These are phyloP conservation scores for Luperina testacea DNA, from an alignment of 2,888 invertebrate genomes.

Conservation along the genomic window DNA sequence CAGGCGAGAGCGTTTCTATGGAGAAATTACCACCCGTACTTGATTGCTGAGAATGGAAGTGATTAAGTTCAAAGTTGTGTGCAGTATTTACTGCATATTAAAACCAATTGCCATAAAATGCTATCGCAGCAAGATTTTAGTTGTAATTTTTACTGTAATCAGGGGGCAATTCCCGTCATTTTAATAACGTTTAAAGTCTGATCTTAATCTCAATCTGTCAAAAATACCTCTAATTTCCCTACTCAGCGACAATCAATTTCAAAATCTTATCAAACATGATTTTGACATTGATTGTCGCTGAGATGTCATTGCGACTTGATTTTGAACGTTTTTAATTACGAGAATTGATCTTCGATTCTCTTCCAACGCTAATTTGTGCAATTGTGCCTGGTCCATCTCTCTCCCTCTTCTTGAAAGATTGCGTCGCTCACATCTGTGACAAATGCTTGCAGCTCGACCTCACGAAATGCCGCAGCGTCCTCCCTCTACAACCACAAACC, in stretches of 20 bases:
- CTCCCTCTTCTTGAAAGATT: conserved; percentile 28
- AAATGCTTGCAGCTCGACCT: conserved; percentile 51
- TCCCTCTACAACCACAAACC: conserved; percentile 15
- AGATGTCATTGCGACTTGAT: no score
- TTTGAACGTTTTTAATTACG: no score
- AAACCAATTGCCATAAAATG: background rate
- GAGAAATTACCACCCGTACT: background rate
- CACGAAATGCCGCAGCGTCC: conserved; percentile 55
- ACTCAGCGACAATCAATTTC: no score
- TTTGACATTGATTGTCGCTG: no score
- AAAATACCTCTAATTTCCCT: no score
- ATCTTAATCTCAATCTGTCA: no score
- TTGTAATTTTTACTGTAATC: background rate
- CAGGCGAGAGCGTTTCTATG: no score
- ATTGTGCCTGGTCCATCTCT: background rate
- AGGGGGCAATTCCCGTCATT: no score
- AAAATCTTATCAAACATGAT: no score
- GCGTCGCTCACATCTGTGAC: conserved; percentile 34
- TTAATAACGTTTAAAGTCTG: no score
- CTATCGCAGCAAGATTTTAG: background rate
- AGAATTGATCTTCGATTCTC: background rate
- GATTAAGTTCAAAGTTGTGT: conserved; percentile 4
- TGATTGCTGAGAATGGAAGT: conserved; percentile 18
- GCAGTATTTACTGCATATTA: background rate
- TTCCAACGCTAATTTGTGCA: conserved; percentile 4